Evolutionary conservation across 2,888 invertebrate species (phyloP), one percentile per base, ranked within the genome.

Genomic region (Argynnis bischoffii): DNA sequence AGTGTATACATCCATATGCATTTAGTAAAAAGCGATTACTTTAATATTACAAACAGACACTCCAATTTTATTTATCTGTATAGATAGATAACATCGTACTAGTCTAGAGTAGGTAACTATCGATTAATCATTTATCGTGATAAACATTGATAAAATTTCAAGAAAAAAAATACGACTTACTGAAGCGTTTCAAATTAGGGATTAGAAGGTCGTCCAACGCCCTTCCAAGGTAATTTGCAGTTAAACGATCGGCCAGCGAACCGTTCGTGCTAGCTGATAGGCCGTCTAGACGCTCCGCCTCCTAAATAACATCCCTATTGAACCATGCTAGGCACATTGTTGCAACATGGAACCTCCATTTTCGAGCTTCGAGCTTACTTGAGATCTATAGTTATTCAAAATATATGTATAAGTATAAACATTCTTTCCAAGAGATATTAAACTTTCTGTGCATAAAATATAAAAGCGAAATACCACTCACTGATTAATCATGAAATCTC

Each of bases 221-320:
- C 60, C 61, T 69, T 57, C 59, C 59, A 51, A 63, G 67, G 64
- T 67, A 63, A 67, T 67, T 70, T 67, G 53, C 47, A 67, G 51
- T 64, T 67, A 68, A 73, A 68, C 69, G 68, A 74, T 71, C 70
- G 76, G 77, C 72, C 78, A 75, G 67, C 76, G 80, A 80, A 77
- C 81, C 76, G 74, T 50, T 51, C 31, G 60, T 51, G 51, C 6
- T 53, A 59, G 55, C 48, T 72, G 74, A 75, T 75, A 70, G 71
- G 61, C 74, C 59, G 81, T 80, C 81, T 81, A 81, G 81, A 81
- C 81, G 74, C 63, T 74, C 68, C 76, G 67, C 76, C 76, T 73
- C 60, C 70, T 51, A 59, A 66, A 66, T 55, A 64, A 66, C 70
- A 59, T 63, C 69, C 61, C 57, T 47, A 67, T 71, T 56, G 60